Conservation (phyloP, 2,888 invertebrate genomes). For the Harpagoxenus sublaevis region DNA sequence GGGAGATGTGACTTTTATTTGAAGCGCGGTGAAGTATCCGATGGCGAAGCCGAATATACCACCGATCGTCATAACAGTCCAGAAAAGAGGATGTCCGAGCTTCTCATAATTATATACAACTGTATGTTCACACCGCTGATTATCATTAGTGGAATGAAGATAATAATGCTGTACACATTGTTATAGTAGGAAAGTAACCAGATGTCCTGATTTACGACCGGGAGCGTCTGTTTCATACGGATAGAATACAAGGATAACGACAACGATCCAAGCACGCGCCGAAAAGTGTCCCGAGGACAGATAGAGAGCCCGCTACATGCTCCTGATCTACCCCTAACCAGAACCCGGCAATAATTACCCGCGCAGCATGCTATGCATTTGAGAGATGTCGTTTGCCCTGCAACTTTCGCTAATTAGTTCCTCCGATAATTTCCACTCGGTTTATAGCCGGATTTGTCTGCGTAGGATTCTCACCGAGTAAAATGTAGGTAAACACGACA, state of each 20-base stretch:
- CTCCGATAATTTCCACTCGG: background rate
- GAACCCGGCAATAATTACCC: constrained; percentile 96
- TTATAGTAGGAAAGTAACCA: constrained; percentile 98
- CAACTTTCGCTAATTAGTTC: constrained; percentile 39
- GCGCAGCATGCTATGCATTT: constrained; percentile 94
- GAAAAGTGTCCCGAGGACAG: constrained; percentile 94
- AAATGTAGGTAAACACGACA: constrained; percentile 95
- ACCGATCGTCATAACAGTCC: constrained; percentile 94
- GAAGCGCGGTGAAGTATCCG: constrained; percentile 97
- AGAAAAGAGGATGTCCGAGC: constrained; percentile 90
- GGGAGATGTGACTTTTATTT: constrained; percentile 99
- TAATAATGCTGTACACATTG: constrained; percentile 96
- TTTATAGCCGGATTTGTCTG: background rate
- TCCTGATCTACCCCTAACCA: constrained; percentile 99
- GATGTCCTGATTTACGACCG: constrained; percentile 95
- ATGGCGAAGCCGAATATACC: constrained; percentile 99
- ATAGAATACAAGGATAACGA: constrained; percentile 98
- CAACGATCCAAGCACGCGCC: constrained; percentile 97
- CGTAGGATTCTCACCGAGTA: constrained; percentile 88
- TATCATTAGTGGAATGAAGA: constrained; percentile 97
- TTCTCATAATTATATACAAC: constrained; percentile 89
- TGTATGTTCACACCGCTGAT: constrained; percentile 92
- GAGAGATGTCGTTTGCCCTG: constrained; percentile 93
- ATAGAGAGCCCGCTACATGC: constrained; percentile 94
- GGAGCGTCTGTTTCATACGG: constrained; percentile 96